Base-by-base conservation (phyloP, 2,888 invertebrate species). In the Holacanthella duospinosa region DNA sequence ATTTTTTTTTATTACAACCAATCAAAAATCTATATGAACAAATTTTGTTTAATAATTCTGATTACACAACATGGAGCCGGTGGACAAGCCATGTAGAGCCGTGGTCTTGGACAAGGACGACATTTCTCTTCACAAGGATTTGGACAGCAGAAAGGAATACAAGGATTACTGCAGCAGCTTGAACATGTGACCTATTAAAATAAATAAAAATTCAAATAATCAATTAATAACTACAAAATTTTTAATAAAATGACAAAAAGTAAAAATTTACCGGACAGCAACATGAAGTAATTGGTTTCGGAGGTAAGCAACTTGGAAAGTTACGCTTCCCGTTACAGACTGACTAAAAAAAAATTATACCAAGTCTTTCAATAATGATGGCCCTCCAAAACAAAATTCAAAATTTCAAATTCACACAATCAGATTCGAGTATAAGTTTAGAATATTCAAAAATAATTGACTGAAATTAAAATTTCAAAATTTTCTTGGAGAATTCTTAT, bases 131-230 rank as follows among this genome's bases (percentile, higher is more conserved):
- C 48, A 21, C 48, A 48, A 21, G 48, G n/a, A 9, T 48, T 9
- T n/a, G 48, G 48, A 21, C 21, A 48, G 48, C 48, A 48, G 48
- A 48, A 48, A 16, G 48, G 48, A 48, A 48, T 48, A 21, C 48
- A 48, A 4, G 48, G 48, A 21, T 48, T 48, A 9, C 4, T 9
- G 21, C 48, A 48, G 48, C 48, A 48, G 21, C 48, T 48, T 4
- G 48, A 48, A 21, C 48, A 48, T 21, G 48, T 9, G 21, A 48
- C 48, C 48, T 48, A n/a, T n/a, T n/a, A n/a, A n/a, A n/a, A n/a
- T n/a, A n/a, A n/a, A n/a, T 36, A 16, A 48, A 9, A 48, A 16
- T 48, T 21, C 12, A 21, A 48, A 48, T 48, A 4, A 9, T 48
- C 21, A 21, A 16, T 48, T 48, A 4, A 12, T 36, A 12, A 36